Evolutionary conservation across 2,888 invertebrate species (phyloP), one percentile per base, ranked within the genome.

Genomic region (Pycnomerus fuliginosus): DNA sequence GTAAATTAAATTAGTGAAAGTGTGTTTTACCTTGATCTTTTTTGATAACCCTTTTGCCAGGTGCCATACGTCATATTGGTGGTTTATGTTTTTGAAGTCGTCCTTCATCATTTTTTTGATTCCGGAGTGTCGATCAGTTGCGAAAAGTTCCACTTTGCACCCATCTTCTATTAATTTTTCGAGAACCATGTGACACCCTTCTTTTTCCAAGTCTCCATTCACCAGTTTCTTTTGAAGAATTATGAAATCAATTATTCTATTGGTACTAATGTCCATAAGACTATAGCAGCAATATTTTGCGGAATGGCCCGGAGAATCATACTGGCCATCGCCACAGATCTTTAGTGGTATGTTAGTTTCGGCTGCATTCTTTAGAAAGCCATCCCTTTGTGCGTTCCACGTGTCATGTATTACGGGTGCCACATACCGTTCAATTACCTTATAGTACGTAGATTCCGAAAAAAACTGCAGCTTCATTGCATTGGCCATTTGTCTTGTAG

Each of bases 41-140:
- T 37, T 37, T 29, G 37, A 27, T 12, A 30, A 37, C 11, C 16
- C 12, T 37, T 30, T 37, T 3, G 27, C 37, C 17, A 37, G 16
- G 28, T 37, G 37, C 37, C 37, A 37, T 7, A 37, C 37, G 28
- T 37, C 29, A 29, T 16, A 37, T 17, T 37, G 29, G 16, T 36
- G 36, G 10, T 12, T 10, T 14, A 36, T 36, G 15, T 36, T 11
- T n/a, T 7, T 2, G 24, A 29, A 36, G 14, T 36, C 3, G 8
- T 24, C 14, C 15, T 16, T 12, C 10, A 36, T 4, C n/a, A 36
- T n/a, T 11, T 15, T 16, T 10, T 27, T 5, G 11, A 36, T 28
- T 36, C 36, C 36, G 8, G 13, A 11, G 27, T 36, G 36, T 5
- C 36, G 24, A 14, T 36, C 36, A 2, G 25, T 13, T 13, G 27